A percentile compares a stretch with the other conserved stretches of the same genome.
Conservation (phyloP, 2,113 vertebrate genomes). For the Psettodes erumei region DNA sequence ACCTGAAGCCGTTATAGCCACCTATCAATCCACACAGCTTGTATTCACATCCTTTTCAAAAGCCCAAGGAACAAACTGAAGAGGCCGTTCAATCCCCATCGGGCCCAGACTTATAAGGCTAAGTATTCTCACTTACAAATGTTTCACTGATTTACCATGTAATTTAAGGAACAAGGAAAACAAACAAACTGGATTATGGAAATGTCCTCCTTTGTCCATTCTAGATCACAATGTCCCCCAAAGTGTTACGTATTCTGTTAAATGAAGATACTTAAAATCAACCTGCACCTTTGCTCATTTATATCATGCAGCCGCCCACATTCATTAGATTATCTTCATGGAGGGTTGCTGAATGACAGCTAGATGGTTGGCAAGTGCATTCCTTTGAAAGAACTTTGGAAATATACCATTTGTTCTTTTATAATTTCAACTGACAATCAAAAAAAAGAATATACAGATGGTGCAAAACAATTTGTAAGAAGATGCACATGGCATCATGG, state of each 20-base stretch:
- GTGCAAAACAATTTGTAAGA: conserved; percentile 29
- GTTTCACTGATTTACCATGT: conserved; percentile 33
- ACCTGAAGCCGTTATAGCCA: conserved; percentile 55
- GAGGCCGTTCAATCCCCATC: conserved; percentile 50
- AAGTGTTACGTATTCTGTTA: too few relatives aligned
- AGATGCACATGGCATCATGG: conserved; percentile 31
- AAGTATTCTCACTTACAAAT: conserved; percentile 44
- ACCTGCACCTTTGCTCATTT: too few relatives aligned
- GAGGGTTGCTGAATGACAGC: background rate
- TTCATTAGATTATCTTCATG: background rate
- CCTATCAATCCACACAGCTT: conserved; percentile 64
- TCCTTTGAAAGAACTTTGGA: background rate
- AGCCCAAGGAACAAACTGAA: conserved; percentile 52
- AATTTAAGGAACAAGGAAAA: background rate
- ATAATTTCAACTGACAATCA: too few relatives aligned
- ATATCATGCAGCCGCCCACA: too few relatives aligned
- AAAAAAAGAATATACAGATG: conserved; percentile 36
- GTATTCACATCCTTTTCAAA: conserved; percentile 48
- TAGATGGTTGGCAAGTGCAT: background rate
- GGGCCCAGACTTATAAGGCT: conserved; percentile 18
- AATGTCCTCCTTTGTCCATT: background rate
- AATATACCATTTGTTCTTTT: too few relatives aligned
- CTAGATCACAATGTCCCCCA: background rate
- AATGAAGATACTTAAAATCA: background rate
- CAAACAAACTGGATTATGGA: conserved; percentile 10